Evolutionary conservation across 2,113 vertebrate genomes (phyloP), one percentile per base, ranked within the genome.

Genomic region (Chaetura pelagica): DNA sequence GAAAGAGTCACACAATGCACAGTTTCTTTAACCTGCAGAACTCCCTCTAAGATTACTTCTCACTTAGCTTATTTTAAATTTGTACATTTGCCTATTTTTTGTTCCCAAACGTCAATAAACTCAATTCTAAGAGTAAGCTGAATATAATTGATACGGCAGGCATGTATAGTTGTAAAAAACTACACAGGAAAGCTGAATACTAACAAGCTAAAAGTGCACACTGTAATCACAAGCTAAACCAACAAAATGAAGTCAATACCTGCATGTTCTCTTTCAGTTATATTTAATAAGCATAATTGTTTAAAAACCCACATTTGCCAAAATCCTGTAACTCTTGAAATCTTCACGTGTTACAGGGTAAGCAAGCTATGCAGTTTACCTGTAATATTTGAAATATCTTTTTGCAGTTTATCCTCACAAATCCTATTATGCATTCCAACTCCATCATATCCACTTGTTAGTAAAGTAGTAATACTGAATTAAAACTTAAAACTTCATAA

Each of bases 91-190:
- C 38, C 20, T 58, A 3, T 42, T 4, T 49, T 80, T 71, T 71
- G 4, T 49, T 62, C 35, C 38, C 32, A 7, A 35, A 64, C 58
- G 46, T 44, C 30, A 44, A 66, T 5, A 23, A 88, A 54, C 63
- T 80, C 62, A 6, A 0, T 22, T 44, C 10, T 51, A 42, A 3
- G 4, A 5, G 3, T 42, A 20, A 22, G 22, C 40, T 63, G 51
- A 94, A 74, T 13, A 6, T 5, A 91, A 62, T 62, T 66, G 15
- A 69, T 8, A 76, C 12, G 13, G n/a, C 30, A 77, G 55, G 14
- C 40, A 32, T 1, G 0, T 9, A 16, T 2, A 79, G 13, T 44
- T 52, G 4, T 24, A 4, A 69, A 62, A 5, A 54, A 35, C 54
- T 54, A 35, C 0, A 4, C 1, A 83, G 22, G 24, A 77, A 80